Base-by-base conservation (phyloP, 1,140 invertebrate species). In the Marisa cornuarietis region DNA sequence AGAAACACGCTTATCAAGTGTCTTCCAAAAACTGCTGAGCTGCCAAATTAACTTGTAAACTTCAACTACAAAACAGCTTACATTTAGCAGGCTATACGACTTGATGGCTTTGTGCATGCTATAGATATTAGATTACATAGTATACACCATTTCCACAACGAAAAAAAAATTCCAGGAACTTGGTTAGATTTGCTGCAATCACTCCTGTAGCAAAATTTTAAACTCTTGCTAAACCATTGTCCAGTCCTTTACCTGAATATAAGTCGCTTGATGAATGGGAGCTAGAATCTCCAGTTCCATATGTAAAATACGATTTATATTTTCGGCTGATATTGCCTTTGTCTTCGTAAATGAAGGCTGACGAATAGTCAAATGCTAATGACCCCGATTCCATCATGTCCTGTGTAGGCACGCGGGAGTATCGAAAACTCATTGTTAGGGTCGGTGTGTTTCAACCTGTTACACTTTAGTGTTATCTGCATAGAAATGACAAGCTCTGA, bases 291-390 rank as follows among this genome's bases (percentile, higher is more conserved):
- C 69, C 58, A 31, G 52, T 42, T 4, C 71, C 24, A 66, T 81
- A 81, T 8, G 76, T 78, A 74, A 81, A 81, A 14, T 76, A 76
- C 65, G 80, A 81, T 54, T 66, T 73, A 42, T 81, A 81, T 20
- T 79, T 81, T 20, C 71, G 26, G 4, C 16, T 49, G 5, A 58
- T 65, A 18, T 63, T 24, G 16, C 14, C 8, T 51, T 66, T 54
- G 9, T 73, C 42, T 18, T 74, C 63, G 62, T 78, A 81, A 0
- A 71, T 74, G 58, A 78, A 81, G 2, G 71, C 76, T 61, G 80
- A 81, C n/a, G 69, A 61, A 68, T 81, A 81, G 42, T 81, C 77
- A 65, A 81, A 81, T 16, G 76, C 42, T 16, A 68, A 79, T 22
- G 22, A 24, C 26, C 71, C 71, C 14, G 78, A 79, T 54, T 79